Conservation (phyloP, 2,888 invertebrate species). For the Protophormia terraenovae region DNA sequence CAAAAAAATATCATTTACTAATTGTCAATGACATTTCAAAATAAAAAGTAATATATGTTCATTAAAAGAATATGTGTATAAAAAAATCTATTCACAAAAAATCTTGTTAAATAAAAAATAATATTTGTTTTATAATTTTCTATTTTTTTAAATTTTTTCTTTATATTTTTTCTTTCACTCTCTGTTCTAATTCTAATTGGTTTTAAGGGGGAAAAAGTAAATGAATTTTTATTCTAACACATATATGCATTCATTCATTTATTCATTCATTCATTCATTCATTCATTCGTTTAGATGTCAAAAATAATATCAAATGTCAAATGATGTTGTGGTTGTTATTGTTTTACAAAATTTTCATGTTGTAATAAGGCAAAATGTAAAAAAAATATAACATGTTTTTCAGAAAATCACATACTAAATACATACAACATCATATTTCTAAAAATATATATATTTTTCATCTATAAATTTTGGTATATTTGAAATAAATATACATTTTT, state of each 20-base stretch:
- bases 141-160: too few relatives aligned
- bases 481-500: too few relatives aligned
- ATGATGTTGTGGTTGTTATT: constrained; percentile 41
- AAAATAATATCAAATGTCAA: constrained; percentile 40
- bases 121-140: background rate
- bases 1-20: constrained; percentile 10
- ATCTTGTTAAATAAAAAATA: background rate
- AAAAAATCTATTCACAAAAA: background rate
- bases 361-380: background rate
- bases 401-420: too few relatives aligned
- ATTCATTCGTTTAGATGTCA: constrained; percentile 18
- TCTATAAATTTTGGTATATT: too few relatives aligned
- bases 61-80: background rate
- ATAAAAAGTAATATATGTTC: background rate
- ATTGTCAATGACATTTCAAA: constrained; percentile 45
- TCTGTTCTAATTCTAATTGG: constrained; percentile 32
- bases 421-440: too few relatives aligned
- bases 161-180: background rate
- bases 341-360: background rate
- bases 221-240: background rate
- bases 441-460: too few relatives aligned
- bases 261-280: background rate
- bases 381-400: background rate
- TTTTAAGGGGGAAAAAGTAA: background rate
- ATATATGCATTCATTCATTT: background rate